A percentile compares a stretch with the other conserved stretches of the same genome.
Conservation (phyloP, 2,113 vertebrate genomes). For the Mesembrinibis cayennensis region DNA sequence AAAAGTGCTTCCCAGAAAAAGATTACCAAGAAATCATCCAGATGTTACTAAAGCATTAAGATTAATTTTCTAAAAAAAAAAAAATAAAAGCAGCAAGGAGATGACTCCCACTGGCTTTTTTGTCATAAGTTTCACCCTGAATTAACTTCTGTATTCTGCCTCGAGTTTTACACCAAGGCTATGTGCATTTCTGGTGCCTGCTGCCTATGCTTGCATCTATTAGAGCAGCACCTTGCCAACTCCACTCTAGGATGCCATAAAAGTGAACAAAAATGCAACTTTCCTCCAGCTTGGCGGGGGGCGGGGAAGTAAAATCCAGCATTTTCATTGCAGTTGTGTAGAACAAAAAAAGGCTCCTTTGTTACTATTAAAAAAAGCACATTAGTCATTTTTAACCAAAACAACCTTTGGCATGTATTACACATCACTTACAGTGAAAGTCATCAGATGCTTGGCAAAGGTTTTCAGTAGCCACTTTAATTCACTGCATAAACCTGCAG, state of each 20-base stretch:
- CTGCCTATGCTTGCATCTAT: background rate
- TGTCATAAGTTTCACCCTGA: background rate
- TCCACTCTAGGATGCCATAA: background rate
- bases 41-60: constrained; percentile 20
- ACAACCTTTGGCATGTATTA: background rate
- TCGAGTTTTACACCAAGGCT: background rate
- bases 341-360: background rate
- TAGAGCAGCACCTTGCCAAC: background rate
- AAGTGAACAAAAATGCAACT: background rate
- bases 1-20: background rate
- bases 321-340: background rate
- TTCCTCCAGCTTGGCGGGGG: background rate
- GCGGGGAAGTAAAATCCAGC: background rate
- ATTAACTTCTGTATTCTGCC: background rate
- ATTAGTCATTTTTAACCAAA: background rate
- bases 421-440: background rate
- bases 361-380: background rate
- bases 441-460: background rate
- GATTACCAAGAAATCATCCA: constrained; percentile 34
- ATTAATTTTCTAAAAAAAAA: background rate
- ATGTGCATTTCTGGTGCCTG: background rate
- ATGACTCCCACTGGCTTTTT: background rate
- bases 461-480: background rate
- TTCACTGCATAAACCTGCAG: background rate
- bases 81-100: background rate